A percentile compares a stretch with the other conserved stretches of the same genome.
Evolutionary conservation across 2,797 vertebrate genomes (phyloP).

Genomic region (Salarias fasciatus): DNA sequence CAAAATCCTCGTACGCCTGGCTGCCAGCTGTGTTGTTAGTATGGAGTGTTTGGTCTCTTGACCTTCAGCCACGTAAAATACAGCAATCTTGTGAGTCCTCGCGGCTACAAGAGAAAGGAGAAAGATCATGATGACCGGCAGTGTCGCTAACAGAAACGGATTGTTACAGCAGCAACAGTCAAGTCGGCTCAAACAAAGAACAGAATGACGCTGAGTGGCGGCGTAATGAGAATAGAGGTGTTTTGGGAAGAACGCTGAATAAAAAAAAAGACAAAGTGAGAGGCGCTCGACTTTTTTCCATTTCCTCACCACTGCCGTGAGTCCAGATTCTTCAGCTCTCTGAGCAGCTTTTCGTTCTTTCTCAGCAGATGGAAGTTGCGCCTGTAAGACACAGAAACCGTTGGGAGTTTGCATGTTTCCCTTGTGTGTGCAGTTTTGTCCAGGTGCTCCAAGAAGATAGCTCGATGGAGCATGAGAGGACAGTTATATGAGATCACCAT

Average conservation of each 20-base stretch:
- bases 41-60: conserved; percentile 99
- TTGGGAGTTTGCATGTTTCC: no score
- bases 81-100: conserved; percentile 99
- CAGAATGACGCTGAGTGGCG: no score
- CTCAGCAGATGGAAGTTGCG: conserved; percentile 97
- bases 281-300: conserved; percentile 41
- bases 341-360: conserved; percentile 97
- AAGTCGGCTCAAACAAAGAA: no score
- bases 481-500: no score
- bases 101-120: conserved; percentile 80
- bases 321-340: conserved; percentile 97
- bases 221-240: no score
- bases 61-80: conserved; percentile 98
- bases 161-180: not conserved
- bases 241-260: no score
- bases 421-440: no score
- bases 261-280: no score
- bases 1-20: conserved; percentile 98
- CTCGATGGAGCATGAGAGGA: no score
- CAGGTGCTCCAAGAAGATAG: no score
- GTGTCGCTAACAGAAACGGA: not conserved
- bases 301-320: conserved; percentile 93
- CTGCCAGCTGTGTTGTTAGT: conserved; percentile 94
- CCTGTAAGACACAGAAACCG: conserved; percentile 79
- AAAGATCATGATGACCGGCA: conserved; percentile 8